phyloP scores from a whole-genome alignment of 1,140 invertebrate genomes.

The Prorops nasuta region DNA sequence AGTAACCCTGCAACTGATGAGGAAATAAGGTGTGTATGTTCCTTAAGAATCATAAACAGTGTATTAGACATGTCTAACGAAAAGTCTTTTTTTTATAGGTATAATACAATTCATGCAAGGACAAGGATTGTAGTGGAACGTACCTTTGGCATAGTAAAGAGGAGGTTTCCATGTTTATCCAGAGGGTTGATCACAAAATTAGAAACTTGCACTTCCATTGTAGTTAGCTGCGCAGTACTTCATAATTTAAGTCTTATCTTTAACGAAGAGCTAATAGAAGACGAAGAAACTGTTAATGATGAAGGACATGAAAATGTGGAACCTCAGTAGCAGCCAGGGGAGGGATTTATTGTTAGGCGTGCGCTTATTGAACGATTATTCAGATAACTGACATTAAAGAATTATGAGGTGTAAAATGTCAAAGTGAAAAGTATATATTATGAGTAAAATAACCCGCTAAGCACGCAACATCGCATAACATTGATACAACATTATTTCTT shows the following conservation, averaged over 20 bases:
- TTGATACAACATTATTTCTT: too few species aligned
- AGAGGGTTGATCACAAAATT: conserved; percentile 24
- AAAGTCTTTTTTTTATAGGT: conserved; percentile 12
- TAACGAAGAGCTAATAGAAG: conserved; percentile 15
- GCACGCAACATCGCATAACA: too few species aligned
- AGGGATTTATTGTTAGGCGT: conserved; percentile 1
- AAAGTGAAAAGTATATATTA: too few species aligned
- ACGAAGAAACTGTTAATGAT: conserved; percentile 9
- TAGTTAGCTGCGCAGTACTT: conserved; percentile 25
- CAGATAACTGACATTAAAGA: too few species aligned
- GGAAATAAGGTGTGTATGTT: conserved; percentile 10
- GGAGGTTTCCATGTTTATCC: conserved; percentile 33
- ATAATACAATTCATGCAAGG: conserved; percentile 39
- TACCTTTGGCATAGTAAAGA: conserved; percentile 41
- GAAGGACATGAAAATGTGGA: conserved; percentile 14
- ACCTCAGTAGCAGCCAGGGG: not conserved
- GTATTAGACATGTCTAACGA: not conserved
- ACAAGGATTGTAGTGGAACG: conserved; percentile 43
- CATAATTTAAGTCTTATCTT: conserved; percentile 24
- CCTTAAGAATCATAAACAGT: not conserved
- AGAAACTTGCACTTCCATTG: conserved; percentile 13
- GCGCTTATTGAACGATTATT: conserved; percentile 2
- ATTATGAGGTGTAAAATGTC: too few species aligned
- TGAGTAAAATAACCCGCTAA: too few species aligned
- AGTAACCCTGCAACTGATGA: conserved; percentile 12